phyloP scores from a whole-genome alignment of 2,888 invertebrate genomes.

The Rhingia campestris region DNA sequence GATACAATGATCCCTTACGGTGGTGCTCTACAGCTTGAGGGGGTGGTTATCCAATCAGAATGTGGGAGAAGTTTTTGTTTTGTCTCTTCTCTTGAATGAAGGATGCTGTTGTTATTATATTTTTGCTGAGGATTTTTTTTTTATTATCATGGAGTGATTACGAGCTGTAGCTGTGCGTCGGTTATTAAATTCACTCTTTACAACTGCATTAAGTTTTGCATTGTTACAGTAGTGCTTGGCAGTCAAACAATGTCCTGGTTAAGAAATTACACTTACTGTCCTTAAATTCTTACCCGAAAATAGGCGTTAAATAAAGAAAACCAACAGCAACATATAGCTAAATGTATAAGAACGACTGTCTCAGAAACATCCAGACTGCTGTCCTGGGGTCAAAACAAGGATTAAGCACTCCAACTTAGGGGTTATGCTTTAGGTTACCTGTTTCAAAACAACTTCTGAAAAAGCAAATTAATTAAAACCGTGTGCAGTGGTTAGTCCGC shows the following conservation, averaged over 20 bases:
- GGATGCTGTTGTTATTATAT: slow-evolving; percentile 5
- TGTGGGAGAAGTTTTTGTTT: neutral
- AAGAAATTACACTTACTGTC: too few relatives aligned
- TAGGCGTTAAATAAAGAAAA: too few relatives aligned
- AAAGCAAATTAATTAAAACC: too few relatives aligned
- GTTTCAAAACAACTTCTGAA: too few relatives aligned
- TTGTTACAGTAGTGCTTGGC: neutral
- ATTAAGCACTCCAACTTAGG: too few relatives aligned
- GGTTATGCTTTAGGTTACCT: too few relatives aligned
- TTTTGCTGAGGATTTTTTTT: neutral
- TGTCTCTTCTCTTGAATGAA: neutral
- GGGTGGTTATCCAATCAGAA: slow-evolving; percentile 72
- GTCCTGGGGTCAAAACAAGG: too few relatives aligned
- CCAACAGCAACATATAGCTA: too few relatives aligned
- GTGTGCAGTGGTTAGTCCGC: too few relatives aligned
- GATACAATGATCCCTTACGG: slow-evolving; percentile 46
- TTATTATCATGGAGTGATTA: slow-evolving; percentile 1
- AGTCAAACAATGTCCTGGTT: neutral
- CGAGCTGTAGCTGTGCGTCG: neutral
- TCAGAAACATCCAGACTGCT: too few relatives aligned
- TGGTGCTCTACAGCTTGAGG: slow-evolving; percentile 57
- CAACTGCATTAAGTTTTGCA: neutral
- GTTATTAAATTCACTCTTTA: neutral
- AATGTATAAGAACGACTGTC: too few relatives aligned
- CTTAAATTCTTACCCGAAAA: too few relatives aligned